Conservation (phyloP, 1,140 invertebrate genomes). For the Hycleus cichorii region DNA sequence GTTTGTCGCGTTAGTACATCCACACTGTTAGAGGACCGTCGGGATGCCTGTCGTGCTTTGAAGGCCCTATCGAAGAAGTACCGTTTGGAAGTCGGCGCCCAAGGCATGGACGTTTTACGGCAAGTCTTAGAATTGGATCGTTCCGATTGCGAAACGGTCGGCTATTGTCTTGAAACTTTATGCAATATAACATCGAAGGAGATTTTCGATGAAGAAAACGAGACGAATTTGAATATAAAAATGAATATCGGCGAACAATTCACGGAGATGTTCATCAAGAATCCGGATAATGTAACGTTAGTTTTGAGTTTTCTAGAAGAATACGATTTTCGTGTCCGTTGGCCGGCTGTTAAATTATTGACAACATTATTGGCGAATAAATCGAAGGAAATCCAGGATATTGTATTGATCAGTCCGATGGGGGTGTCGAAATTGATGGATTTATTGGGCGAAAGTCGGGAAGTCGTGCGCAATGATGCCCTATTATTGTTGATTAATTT, state of each 20-base stretch:
- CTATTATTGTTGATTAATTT: constrained; percentile 87
- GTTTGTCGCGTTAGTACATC: constrained; percentile 89
- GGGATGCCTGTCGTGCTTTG: constrained; percentile 93
- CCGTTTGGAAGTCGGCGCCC: constrained; percentile 90
- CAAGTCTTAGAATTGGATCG: constrained; percentile 76
- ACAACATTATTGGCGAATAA: constrained; percentile 73
- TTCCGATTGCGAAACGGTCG: constrained; percentile 84
- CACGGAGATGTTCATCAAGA: constrained; percentile 97
- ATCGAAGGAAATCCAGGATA: constrained; percentile 90
- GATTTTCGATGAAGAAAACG: constrained; percentile 74
- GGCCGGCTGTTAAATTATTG: constrained; percentile 80
- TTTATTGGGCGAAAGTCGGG: constrained; percentile 82
- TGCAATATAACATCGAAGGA: constrained; percentile 84
- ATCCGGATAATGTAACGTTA: constrained; percentile 75
- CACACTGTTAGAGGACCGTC: constrained; percentile 84
- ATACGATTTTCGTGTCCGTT: constrained; percentile 87
- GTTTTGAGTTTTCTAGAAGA: constrained; percentile 88
- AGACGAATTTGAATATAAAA: constrained; percentile 32
- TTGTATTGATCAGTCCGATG: constrained; percentile 89
- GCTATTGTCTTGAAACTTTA: constrained; percentile 85
- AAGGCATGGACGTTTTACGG: constrained; percentile 82
- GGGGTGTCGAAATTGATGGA: constrained; percentile 98
- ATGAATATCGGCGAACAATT: constrained; percentile 82
- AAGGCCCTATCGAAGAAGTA: constrained; percentile 91
- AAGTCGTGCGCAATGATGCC: constrained; percentile 95